Base-by-base conservation (phyloP, 2,113 vertebrate species). In the Excalfactoria chinensis region DNA sequence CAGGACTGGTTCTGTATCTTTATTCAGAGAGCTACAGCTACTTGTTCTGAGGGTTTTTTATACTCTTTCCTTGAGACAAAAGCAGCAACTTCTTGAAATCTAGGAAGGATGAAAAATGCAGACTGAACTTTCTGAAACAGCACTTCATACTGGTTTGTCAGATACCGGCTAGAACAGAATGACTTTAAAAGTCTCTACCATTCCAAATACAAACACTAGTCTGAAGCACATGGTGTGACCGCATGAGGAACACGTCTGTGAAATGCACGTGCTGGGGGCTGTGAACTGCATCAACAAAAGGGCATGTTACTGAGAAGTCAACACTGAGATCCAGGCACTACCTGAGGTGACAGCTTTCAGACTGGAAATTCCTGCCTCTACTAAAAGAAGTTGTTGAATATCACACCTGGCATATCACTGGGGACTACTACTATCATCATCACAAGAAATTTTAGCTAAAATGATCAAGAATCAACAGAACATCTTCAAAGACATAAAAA, bases 181-280 rank as follows among this genome's bases (percentile, higher is more conserved):
- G 5, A n/a, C 41, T 89, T 84, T 7, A 51, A 56, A 72, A 13
- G 0, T 18, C 72, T 51, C 69, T 51, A 71, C 66, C 4, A 3
- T 15, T n/a, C 48, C 20, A 8, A 23, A 28, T 84, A 84, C 53
- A 75, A 1, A 56, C 44, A 14, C 14, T 37, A 6, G 25, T 40
- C 76, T 64, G 62, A 78, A 71, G 22, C 1, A 1, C 1, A 3
- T 9, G 15, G 40, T 2, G 3, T 3, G 13, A 13, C 60, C 58
- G 41, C 46, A n/a, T 12, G 9, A 35, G 85, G 69, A 56, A 28
- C 0, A 11, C 12, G 5, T 46, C 43, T 11, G 5, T 10, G 35
- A 59, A n/a, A 19, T 1, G 12, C 7, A 4, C 0, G 0, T 34
- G 34, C 19, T 53, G 32, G 26, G 23, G 56, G 8, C 59, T 41